Evolutionary conservation across 2,113 vertebrate genomes (phyloP).

Genomic region (Zapus hudsonius): DNA sequence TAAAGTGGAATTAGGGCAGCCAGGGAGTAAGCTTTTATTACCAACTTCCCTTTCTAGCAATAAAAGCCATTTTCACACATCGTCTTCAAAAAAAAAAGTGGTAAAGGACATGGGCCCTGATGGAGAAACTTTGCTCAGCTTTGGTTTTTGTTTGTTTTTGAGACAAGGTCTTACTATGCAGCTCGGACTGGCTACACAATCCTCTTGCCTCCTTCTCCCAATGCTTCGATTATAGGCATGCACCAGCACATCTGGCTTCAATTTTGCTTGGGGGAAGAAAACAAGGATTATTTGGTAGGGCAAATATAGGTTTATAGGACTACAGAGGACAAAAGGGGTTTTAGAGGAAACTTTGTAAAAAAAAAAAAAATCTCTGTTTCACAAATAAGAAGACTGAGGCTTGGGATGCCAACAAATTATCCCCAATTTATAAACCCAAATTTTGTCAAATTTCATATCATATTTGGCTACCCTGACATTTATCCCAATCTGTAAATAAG

Average conservation of each 20-base stretch:
- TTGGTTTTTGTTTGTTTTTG: not conserved
- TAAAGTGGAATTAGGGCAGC: slow-evolving; percentile 85
- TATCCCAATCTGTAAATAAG: not conserved
- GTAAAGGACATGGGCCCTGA: slow-evolving; percentile 50
- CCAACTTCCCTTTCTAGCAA: slow-evolving; percentile 79
- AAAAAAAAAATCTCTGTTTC: not conserved
- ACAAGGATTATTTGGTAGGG: not conserved
- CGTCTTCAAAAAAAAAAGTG: slow-evolving; percentile 68
- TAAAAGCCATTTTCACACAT: slow-evolving; percentile 78
- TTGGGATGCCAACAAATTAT: not conserved
- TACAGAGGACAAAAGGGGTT: not conserved
- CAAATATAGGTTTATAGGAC: not conserved
- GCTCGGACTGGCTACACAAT: not conserved
- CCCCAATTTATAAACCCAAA: not conserved
- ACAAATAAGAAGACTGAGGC: slow-evolving; percentile 5
- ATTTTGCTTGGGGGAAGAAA: not conserved
- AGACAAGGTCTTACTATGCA: not conserved
- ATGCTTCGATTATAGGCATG: not conserved
- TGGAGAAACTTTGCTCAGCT: not conserved
- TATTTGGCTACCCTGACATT: not conserved
- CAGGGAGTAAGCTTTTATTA: slow-evolving; percentile 84
- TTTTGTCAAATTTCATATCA: not conserved
- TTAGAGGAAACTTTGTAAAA: not conserved
- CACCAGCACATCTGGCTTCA: not conserved
- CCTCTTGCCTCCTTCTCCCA: not conserved